Conservation (phyloP, 1,140 invertebrate genomes). For the Colletes gigas region DNA sequence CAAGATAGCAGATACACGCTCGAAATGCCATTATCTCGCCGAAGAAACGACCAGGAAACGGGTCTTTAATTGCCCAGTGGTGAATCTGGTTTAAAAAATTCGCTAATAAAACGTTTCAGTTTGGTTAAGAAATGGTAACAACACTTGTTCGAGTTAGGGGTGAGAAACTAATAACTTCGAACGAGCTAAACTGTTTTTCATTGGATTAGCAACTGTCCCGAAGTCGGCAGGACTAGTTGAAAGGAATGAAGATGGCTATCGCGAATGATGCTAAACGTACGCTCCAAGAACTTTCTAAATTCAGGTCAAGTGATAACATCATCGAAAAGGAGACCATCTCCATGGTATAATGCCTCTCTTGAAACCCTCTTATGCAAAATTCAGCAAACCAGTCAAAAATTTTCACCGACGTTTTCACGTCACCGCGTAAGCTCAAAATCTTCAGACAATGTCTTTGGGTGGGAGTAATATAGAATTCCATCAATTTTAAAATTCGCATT, state of each 20-base stretch:
- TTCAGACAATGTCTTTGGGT: no score
- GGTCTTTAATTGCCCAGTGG: background rate
- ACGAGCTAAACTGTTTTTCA: background rate
- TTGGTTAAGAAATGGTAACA: no score
- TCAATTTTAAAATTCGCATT: no score
- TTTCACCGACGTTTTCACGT: background rate
- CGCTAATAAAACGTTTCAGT: no score
- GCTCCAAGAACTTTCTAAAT: conserved; percentile 4
- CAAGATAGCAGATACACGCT: background rate
- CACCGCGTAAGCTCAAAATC: no score
- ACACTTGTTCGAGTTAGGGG: no score
- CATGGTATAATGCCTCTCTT: background rate
- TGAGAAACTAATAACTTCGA: no score
- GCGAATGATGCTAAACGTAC: background rate
- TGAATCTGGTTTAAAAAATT: no score
- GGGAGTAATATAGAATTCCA: no score
- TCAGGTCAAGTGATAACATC: conserved; percentile 4
- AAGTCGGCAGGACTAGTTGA: background rate
- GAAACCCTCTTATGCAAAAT: background rate
- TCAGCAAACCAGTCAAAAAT: background rate
- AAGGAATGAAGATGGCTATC: conserved; percentile 4
- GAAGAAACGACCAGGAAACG: background rate
- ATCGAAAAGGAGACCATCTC: background rate
- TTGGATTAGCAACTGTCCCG: background rate
- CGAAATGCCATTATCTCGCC: background rate